Conservation (phyloP, 2,797 vertebrate species). For the Steatocranus sp. region DNA sequence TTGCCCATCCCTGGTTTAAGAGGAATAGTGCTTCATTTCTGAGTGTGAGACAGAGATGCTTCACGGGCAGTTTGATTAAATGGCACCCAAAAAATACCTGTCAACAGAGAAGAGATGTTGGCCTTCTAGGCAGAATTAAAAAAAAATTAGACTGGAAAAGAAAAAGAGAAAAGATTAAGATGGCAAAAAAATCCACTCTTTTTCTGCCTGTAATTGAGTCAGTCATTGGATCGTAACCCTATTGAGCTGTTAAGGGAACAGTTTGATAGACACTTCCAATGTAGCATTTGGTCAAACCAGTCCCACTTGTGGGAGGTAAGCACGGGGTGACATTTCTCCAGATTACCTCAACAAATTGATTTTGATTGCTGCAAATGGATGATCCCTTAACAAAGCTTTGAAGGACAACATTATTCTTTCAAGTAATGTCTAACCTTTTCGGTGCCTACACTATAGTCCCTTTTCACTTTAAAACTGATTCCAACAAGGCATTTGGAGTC, state of each 20-base stretch:
- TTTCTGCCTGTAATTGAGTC: background rate
- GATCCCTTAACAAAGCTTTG: background rate
- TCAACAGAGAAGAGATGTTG: background rate
- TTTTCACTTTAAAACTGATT: background rate
- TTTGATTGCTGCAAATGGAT: background rate
- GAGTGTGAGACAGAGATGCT: background rate
- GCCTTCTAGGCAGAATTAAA: background rate
- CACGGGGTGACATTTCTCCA: background rate
- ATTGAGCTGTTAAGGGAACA: background rate
- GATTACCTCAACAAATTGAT: background rate
- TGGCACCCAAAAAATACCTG: background rate
- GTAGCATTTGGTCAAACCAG: too few relatives aligned
- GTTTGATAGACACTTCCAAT: too few relatives aligned
- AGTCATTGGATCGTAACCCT: background rate
- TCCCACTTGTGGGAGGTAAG: background rate
- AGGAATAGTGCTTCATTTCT: background rate
- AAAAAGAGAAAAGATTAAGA: background rate
- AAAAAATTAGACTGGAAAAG: background rate
- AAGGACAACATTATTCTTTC: background rate
- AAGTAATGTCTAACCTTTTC: background rate
- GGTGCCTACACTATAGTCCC: too few relatives aligned
- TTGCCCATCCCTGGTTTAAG: background rate
- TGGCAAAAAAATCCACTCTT: background rate
- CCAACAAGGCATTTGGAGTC: background rate
- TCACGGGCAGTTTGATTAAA: background rate